phyloP scores from a whole-genome alignment of 1,140 invertebrate genomes.

The Stegodyphus mimosarum region DNA sequence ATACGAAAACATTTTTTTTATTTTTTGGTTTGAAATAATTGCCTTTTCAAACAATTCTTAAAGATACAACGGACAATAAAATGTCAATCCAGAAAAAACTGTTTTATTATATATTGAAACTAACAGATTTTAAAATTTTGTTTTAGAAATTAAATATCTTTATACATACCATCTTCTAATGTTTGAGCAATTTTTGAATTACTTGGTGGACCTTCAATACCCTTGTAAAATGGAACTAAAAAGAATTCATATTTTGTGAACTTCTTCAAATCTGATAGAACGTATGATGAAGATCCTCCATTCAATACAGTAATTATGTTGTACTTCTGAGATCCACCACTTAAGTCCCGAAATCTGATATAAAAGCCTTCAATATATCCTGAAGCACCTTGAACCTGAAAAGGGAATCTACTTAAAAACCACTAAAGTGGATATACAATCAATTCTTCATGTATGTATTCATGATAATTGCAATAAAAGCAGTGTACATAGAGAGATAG shows the following conservation, averaged over 20 bases:
- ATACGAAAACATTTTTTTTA: no score
- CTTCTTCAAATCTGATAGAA: conserved; percentile 80
- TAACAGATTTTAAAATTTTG: no score
- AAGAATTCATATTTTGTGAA: conserved; percentile 90
- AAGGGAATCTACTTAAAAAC: conserved; percentile 9
- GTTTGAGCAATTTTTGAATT: conserved; percentile 70
- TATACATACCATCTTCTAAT: conserved; percentile 68
- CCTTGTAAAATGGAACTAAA: conserved; percentile 86
- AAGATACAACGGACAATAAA: no score
- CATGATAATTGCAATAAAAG: no score
- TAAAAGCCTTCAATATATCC: conserved; percentile 86
- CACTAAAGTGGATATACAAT: no score
- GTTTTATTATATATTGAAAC: no score
- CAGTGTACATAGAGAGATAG: no score
- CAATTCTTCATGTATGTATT: no score
- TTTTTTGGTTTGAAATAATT: no score
- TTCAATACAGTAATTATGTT: conserved; percentile 72
- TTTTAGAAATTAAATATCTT: not conserved
- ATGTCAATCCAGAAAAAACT: no score
- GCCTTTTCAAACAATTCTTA: no score
- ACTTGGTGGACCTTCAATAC: conserved; percentile 82
- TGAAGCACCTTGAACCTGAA: conserved; percentile 66
- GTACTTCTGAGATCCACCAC: conserved; percentile 71
- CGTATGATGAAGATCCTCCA: conserved; percentile 70
- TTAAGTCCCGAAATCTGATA: conserved; percentile 86